Base-by-base conservation (phyloP, 1,140 invertebrate genomes). In the Trichogramma pretiosum region DNA sequence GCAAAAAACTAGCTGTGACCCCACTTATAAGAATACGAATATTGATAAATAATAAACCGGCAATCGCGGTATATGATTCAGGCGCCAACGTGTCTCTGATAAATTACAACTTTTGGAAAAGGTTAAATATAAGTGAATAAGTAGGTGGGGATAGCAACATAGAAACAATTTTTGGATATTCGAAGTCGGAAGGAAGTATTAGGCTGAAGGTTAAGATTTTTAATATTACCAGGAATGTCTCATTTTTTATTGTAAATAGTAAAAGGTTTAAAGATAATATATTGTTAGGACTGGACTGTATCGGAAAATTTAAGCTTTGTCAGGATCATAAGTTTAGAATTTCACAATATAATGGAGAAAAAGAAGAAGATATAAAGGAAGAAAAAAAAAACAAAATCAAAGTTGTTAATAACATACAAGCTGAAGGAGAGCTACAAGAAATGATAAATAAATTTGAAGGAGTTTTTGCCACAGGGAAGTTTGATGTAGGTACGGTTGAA, bases 1-100 rank as follows among this genome's bases (percentile, higher is more conserved):
- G 28, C 52, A 54, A 56, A 54, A 54, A 56, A 56, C 55, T 42
- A 46, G 24, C 23, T 23, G 16, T 38, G 3, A 23, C 44, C 43
- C 52, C 52, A 52, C 50, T 56, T 35, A 56, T 56, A 10, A 50
- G 37, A 45, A 10, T 56, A 14, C 50, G 45, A 30, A 26, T 56
- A 38, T 2, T 24, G 10, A 10, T 52, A n/a, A 50, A 56, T 21
- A 34, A 45, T 3, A 22, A 45, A 5, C 24, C 35, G 45, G 46
- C 46, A 10, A n/a, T 33, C 21, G 52, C 38, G 3, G 16, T 50
- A 33, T 54, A 56, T 50, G 52, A 54, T 56, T 49, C n/a, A n/a
- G n/a, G n/a, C n/a, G n/a, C n/a, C n/a, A n/a, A n/a, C n/a, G n/a
- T n/a, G n/a, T n/a, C n/a, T 13, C 18, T 54, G 18, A 49, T 50